Evolutionary conservation across 2,797 vertebrate genomes (phyloP).

Genomic region (Oryzias dopingdopingensis): DNA sequence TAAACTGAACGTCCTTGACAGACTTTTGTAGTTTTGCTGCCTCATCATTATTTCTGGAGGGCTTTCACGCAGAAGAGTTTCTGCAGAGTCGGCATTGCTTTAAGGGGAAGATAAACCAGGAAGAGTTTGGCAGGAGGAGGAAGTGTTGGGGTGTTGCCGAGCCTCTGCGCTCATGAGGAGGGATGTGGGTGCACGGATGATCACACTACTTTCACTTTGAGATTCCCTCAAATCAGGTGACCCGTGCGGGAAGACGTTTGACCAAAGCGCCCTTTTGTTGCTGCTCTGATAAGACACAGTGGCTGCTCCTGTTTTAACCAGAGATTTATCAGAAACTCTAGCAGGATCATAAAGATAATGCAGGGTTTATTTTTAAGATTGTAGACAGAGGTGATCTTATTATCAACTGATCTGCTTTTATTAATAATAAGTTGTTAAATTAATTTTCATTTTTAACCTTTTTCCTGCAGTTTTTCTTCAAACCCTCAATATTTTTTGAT

Average conservation of each 20-base stretch:
- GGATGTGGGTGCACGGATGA: background rate
- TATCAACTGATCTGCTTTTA: too few species aligned
- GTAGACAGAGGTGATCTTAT: too few species aligned
- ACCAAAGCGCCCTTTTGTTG: conserved; percentile 1
- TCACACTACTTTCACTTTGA: fast-evolving
- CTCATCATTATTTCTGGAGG: conserved; percentile 46
- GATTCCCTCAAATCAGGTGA: background rate
- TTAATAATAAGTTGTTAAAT: too few species aligned
- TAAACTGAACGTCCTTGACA: conserved; percentile 3
- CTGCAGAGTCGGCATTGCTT: conserved; percentile 52
- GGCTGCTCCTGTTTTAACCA: conserved; percentile 1
- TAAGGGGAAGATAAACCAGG: conserved; percentile 35
- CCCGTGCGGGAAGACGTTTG: conserved; percentile 11
- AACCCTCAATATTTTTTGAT: too few species aligned
- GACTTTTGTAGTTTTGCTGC: conserved; percentile 24
- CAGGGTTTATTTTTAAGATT: too few species aligned
- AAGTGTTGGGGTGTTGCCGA: conserved; percentile 18
- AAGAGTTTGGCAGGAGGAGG: conserved; percentile 31
- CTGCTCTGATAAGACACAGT: conserved; percentile 21
- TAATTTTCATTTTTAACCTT: too few species aligned
- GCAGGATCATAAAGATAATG: conserved; percentile 14
- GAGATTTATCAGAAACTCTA: conserved; percentile 27
- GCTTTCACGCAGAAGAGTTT: conserved; percentile 16
- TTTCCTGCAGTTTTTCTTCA: too few species aligned
- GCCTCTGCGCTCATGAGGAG: background rate